These are phyloP conservation scores for Artemia sinica DNA, from an alignment of 2,888 invertebrate species.

Conservation along the genomic window DNA sequence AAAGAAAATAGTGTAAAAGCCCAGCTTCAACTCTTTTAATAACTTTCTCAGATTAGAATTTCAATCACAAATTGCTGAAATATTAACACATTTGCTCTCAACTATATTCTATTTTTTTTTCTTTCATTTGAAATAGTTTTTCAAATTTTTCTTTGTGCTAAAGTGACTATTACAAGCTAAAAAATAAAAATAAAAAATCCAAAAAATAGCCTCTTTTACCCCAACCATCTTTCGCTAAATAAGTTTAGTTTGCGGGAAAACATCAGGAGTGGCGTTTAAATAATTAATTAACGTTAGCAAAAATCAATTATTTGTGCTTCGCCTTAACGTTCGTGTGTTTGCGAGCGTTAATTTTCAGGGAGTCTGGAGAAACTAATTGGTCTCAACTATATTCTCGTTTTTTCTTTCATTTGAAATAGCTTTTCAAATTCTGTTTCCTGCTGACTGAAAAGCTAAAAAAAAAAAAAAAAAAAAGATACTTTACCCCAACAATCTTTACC, in stretches of 20 bases:
- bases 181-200: conserved; percentile 16
- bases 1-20: conserved; percentile 26
- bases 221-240: too few relatives aligned
- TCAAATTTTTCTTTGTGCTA: neutral
- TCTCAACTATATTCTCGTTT: too few relatives aligned
- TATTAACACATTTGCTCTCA: neutral
- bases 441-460: neutral
- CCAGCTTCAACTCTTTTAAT: neutral
- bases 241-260: too few relatives aligned
- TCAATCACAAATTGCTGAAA: conserved; percentile 1
- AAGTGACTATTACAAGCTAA: neutral
- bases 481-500: too few relatives aligned
- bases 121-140: conserved; percentile 11
- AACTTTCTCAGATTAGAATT: conserved; percentile 3
- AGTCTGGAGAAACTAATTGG: too few relatives aligned
- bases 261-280: neutral
- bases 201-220: neutral
- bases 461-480: conserved; percentile 14
- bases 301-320: neutral
- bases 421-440: too few relatives aligned
- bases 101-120: neutral
- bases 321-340: neutral
- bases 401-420: too few relatives aligned
- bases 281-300: neutral
- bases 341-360: too few relatives aligned